A percentile compares a stretch with the other conserved stretches of the same genome.
Evolutionary conservation across 2,888 invertebrate species (phyloP).

Genomic region (Nymphalis polychloros): DNA sequence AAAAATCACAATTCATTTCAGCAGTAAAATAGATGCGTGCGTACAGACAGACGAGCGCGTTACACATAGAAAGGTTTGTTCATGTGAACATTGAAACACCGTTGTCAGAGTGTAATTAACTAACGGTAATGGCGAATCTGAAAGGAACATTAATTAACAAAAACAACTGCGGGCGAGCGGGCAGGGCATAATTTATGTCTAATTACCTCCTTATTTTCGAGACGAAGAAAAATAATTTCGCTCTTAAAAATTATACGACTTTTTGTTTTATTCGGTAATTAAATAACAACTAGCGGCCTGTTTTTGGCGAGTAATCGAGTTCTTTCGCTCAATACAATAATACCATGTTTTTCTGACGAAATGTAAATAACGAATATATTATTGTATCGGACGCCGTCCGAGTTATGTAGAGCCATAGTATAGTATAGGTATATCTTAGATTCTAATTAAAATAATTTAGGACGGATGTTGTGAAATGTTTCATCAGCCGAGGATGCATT

Average conservation of each 20-base stretch:
- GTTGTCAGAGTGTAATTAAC: conserved; percentile 17
- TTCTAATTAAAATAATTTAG: too few species aligned
- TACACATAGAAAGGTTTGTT: too few species aligned
- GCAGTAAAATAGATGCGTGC: too few species aligned
- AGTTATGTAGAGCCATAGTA: too few species aligned
- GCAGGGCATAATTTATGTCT: conserved; percentile 11
- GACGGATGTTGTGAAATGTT: too few species aligned
- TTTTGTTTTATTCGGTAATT: conserved; percentile 21
- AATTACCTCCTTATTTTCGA: conserved; percentile 25
- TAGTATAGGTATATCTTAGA: too few species aligned
- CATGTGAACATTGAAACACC: conserved; percentile 7
- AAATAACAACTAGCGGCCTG: conserved; percentile 15
- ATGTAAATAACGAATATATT: background rate
- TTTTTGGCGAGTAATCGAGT: background rate
- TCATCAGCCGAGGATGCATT: too few species aligned
- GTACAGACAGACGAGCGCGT: too few species aligned
- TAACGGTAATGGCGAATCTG: conserved; percentile 21
- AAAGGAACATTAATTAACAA: conserved; percentile 25
- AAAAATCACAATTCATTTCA: too few species aligned
- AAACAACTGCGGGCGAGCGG: conserved; percentile 7
- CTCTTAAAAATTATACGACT: conserved; percentile 21
- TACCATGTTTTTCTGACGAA: background rate
- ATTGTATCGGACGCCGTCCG: background rate
- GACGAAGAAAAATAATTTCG: conserved; percentile 23
- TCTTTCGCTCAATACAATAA: background rate